Conservation (phyloP, 2,888 invertebrate genomes). For the Leptopilina myrica region DNA sequence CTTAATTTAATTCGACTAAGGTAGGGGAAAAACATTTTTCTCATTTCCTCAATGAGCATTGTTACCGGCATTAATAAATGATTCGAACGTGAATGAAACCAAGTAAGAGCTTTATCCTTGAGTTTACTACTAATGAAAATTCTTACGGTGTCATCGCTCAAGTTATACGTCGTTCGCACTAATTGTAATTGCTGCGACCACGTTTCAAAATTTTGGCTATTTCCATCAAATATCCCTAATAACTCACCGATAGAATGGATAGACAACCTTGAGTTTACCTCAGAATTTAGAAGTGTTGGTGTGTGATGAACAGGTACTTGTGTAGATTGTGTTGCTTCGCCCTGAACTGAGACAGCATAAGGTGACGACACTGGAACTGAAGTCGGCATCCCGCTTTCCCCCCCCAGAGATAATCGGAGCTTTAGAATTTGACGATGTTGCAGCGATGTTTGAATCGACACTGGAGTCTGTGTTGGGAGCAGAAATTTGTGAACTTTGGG, state of each 20-base stretch:
- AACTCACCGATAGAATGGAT: slow-evolving; percentile 38
- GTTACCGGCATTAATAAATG: slow-evolving; percentile 28
- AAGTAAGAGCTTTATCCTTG: slow-evolving; percentile 22
- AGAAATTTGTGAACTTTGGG: neutral
- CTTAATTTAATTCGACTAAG: slow-evolving; percentile 44
- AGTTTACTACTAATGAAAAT: slow-evolving; percentile 44
- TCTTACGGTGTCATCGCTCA: slow-evolving; percentile 34
- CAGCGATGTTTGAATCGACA: neutral
- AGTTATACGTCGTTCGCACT: slow-evolving; percentile 34
- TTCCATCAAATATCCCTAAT: slow-evolving; percentile 35
- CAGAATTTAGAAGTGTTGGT: neutral
- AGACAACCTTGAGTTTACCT: slow-evolving; percentile 24
- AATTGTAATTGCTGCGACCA: slow-evolving; percentile 43
- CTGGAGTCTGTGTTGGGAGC: neutral
- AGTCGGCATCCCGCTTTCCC: too few species aligned
- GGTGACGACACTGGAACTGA: too few species aligned
- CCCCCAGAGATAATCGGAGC: too few species aligned
- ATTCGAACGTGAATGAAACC: slow-evolving; percentile 42
- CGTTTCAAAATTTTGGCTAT: slow-evolving; percentile 37
- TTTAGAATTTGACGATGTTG: neutral
- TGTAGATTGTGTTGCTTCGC: too few species aligned
- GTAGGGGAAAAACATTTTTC: neutral
- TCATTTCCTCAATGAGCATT: slow-evolving; percentile 11
- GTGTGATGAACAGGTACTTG: too few species aligned
- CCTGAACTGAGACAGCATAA: too few species aligned